A percentile compares a stretch with the other conserved stretches of the same genome.
These are phyloP conservation scores for Schizotus pectinicornis DNA, from an alignment of 2,888 invertebrate species.

Conservation along the genomic window DNA sequence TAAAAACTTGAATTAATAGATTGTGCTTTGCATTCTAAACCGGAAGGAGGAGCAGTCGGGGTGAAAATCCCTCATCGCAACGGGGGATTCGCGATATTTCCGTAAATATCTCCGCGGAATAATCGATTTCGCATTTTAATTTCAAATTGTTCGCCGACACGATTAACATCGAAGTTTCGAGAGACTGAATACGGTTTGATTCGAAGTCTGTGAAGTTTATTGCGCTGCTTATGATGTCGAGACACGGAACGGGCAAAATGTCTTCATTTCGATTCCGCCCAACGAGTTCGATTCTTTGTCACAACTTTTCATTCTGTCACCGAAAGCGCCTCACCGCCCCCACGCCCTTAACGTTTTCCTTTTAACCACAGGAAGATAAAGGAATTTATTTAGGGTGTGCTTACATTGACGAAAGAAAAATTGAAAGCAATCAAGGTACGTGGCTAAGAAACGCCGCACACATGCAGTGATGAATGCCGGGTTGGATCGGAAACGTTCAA, in stretches of 20 bases:
- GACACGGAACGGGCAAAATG: slow-evolving; percentile 46
- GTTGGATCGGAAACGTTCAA: slow-evolving; percentile 7
- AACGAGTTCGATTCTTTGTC: slow-evolving; percentile 48
- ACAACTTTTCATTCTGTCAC: slow-evolving; percentile 51
- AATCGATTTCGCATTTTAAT: slow-evolving; percentile 17
- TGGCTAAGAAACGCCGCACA: slow-evolving; percentile 3
- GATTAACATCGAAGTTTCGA: slow-evolving; percentile 20
- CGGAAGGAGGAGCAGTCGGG: background rate
- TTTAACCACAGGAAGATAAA: slow-evolving; percentile 29
- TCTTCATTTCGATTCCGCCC: slow-evolving; percentile 52
- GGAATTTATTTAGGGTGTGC: slow-evolving; percentile 26
- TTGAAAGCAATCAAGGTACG: slow-evolving; percentile 29
- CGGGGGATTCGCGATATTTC: too few species aligned
- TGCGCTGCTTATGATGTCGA: slow-evolving; percentile 46
- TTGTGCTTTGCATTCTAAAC: slow-evolving; percentile 20
- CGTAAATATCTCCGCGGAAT: too few species aligned
- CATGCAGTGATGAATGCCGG: slow-evolving; percentile 22
- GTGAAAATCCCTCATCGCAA: too few species aligned
- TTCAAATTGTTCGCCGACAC: slow-evolving; percentile 24
- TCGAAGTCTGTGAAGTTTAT: slow-evolving; percentile 16
- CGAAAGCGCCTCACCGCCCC: slow-evolving; percentile 12
- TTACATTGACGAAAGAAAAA: slow-evolving; percentile 26
- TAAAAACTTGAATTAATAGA: slow-evolving; percentile 26
- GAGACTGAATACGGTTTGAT: background rate
- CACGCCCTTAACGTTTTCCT: slow-evolving; percentile 15